A percentile compares a stretch with the other conserved stretches of the same genome.
Conservation (phyloP, 1,140 invertebrate genomes). For the Apis mellifera region Amel_HAv3.1 CM009941.2:15359501-15360000, state of each 20-base stretch:
- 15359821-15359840: neutral
- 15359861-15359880: neutral
- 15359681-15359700: conserved; percentile 84
- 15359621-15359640: conserved; percentile 69
- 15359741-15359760: conserved; percentile 85
- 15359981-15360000: conserved; percentile 25
- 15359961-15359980: neutral
- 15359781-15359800: neutral
- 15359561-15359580: conserved; percentile 91
- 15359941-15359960: neutral
- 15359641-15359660: conserved; percentile 89
- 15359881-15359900: neutral
- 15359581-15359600: conserved; percentile 87
- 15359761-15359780: conserved; percentile 66
- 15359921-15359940: neutral
- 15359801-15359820: neutral
- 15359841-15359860: neutral
- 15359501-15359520: neutral
- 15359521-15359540: conserved; percentile 50
- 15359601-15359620: conserved; percentile 86
- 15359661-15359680: conserved; percentile 88
- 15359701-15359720: conserved; percentile 86
- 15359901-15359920: neutral
- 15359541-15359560: conserved; percentile 89
- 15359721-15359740: conserved; percentile 86